Evolutionary conservation across 2,888 invertebrate genomes (phyloP).

Genomic region (Dolichomitus sp.): DNA sequence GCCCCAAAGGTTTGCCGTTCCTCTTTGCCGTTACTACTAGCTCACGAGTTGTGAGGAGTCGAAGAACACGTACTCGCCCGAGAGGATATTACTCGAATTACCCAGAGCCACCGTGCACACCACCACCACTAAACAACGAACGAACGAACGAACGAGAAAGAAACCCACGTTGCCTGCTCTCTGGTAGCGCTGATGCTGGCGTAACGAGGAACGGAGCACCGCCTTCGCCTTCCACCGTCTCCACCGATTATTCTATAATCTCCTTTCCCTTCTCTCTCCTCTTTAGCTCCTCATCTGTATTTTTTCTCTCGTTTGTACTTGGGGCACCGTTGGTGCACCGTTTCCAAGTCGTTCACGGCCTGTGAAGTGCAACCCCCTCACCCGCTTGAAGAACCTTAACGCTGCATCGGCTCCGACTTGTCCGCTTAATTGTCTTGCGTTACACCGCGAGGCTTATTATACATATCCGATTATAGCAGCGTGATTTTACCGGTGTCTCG

Average conservation of each 20-base stretch:
- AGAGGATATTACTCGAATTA: constrained; percentile 49
- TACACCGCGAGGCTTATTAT: constrained; percentile 62
- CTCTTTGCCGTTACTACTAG: not conserved
- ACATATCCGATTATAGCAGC: constrained; percentile 67
- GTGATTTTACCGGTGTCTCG: constrained; percentile 50
- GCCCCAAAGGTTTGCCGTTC: not conserved
- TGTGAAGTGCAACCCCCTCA: not conserved
- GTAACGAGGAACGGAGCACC: constrained; percentile 1
- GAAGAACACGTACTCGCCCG: constrained; percentile 15
- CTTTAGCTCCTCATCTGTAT: constrained; percentile 11
- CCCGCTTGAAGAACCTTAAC: not conserved
- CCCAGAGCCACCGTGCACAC: constrained; percentile 10
- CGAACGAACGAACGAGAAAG: not conserved
- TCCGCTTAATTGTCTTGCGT: constrained; percentile 72
- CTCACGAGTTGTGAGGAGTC: not conserved
- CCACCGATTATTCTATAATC: constrained; percentile 35
- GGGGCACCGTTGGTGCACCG: constrained; percentile 15
- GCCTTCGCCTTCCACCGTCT: constrained; percentile 9
- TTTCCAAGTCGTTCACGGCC: not conserved
- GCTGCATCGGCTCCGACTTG: constrained; percentile 16
- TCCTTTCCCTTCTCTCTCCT: constrained; percentile 9
- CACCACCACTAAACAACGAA: not conserved
- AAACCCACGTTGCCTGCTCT: constrained; percentile 1
- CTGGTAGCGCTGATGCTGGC: not conserved
- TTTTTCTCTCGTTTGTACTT: constrained; percentile 9